A percentile compares a stretch with the other conserved stretches of the same genome.
These are phyloP conservation scores for Hydrolagus affinis DNA, from an alignment of 2,113 vertebrate genomes.

Conservation along the genomic window DNA sequence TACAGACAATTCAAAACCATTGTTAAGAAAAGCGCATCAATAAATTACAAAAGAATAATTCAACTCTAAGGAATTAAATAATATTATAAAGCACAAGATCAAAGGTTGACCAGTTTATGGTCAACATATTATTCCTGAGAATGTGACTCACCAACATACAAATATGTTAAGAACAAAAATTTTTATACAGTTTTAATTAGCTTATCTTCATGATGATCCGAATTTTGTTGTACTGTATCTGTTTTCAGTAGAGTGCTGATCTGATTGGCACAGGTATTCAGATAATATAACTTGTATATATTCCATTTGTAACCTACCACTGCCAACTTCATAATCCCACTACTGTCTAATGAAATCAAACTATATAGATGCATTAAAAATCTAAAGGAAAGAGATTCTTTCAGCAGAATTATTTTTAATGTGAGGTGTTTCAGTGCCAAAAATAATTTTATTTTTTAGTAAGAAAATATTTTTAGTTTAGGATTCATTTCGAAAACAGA, in stretches of 20 bases:
- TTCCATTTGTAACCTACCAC: background rate
- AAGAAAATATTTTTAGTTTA: constrained; percentile 11
- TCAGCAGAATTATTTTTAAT: background rate
- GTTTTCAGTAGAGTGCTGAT: too few species aligned
- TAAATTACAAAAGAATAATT: background rate
- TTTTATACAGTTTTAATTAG: too few species aligned
- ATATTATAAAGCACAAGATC: background rate
- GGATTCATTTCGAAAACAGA: background rate
- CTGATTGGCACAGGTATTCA: background rate
- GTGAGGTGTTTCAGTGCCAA: background rate
- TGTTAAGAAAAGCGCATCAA: background rate
- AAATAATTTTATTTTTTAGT: background rate
- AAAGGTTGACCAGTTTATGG: background rate
- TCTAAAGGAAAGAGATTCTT: background rate
- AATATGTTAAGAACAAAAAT: too few species aligned
- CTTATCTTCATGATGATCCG: too few species aligned
- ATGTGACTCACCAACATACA: background rate
- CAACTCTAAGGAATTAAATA: background rate
- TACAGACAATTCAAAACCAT: too few species aligned
- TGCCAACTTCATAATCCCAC: background rate
- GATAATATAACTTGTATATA: background rate
- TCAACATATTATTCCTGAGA: background rate
- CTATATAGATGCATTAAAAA: background rate
- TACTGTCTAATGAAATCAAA: background rate
- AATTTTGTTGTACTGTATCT: too few species aligned